Percentiles rank a stretch among this genome's conserved stretches.
These are phyloP conservation scores for Ceratitis capitata DNA, from an alignment of 1,140 invertebrate genomes.

Conservation along the genomic window DNA sequence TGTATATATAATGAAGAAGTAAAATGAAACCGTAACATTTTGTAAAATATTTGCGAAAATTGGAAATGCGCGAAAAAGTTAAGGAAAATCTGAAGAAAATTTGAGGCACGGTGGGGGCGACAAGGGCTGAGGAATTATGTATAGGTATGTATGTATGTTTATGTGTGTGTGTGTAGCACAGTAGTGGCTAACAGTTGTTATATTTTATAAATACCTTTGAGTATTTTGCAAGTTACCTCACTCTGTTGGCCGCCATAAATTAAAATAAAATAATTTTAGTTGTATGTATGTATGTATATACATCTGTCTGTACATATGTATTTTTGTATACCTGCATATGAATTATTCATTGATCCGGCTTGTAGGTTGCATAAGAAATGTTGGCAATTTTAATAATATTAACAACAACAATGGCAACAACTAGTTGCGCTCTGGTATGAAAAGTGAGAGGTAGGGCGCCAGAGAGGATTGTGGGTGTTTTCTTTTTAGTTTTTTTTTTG, in stretches of 20 bases:
- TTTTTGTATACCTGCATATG: too few species aligned
- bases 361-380: neutral
- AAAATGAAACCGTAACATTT: neutral
- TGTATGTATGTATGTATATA: too few species aligned
- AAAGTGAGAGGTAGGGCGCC: neutral
- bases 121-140: too few species aligned
- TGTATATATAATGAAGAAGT: too few species aligned
- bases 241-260: neutral
- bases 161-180: too few species aligned
- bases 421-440: neutral
- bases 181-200: too few species aligned
- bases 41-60: constrained; percentile 21
- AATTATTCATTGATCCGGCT: constrained; percentile 26
- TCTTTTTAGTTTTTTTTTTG: too few species aligned
- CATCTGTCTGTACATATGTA: too few species aligned
- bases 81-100: too few species aligned
- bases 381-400: neutral
- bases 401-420: neutral
- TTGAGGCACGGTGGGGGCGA: too few species aligned
- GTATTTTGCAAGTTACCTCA: neutral
- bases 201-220: too few species aligned
- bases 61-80: constrained; percentile 26
- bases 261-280: neutral
- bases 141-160: too few species aligned
- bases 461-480: neutral